phyloP scores from a whole-genome alignment of 2,888 invertebrate species.

The Branchipolynoe longqiensis region DNA sequence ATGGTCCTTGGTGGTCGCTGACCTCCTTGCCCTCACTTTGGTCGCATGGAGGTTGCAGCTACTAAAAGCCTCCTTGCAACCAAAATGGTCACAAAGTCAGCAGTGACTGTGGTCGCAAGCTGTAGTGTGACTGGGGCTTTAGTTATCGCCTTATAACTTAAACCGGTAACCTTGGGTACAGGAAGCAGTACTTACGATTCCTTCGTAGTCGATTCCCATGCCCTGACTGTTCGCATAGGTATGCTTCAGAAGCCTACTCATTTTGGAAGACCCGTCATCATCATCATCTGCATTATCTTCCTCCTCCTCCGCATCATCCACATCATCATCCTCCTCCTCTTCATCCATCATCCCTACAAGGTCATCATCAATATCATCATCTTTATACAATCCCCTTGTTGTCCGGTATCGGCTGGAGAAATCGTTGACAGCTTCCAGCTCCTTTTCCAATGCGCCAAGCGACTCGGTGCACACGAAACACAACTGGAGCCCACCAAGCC shows the following conservation, averaged over 20 bases:
- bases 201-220: neutral
- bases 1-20: no score
- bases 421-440: constrained; percentile 1
- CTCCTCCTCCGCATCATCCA: neutral
- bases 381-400: neutral
- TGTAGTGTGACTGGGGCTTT: no score
- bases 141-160: no score
- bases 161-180: no score
- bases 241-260: no score
- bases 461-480: neutral
- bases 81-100: no score
- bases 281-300: neutral
- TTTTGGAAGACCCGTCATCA: no score
- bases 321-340: no score
- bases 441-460: neutral
- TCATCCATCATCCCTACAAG: neutral
- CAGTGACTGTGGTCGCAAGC: no score
- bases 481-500: neutral
- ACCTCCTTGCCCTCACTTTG: no score
- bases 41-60: no score
- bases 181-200: neutral
- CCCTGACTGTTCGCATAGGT: neutral
- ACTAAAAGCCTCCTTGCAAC: no score
- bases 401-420: constrained; percentile 1
- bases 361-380: constrained; percentile 17